Evolutionary conservation across 2,888 invertebrate species (phyloP), one percentile per base, ranked within the genome.

Genomic region (Trichogramma dendrolimi): DNA sequence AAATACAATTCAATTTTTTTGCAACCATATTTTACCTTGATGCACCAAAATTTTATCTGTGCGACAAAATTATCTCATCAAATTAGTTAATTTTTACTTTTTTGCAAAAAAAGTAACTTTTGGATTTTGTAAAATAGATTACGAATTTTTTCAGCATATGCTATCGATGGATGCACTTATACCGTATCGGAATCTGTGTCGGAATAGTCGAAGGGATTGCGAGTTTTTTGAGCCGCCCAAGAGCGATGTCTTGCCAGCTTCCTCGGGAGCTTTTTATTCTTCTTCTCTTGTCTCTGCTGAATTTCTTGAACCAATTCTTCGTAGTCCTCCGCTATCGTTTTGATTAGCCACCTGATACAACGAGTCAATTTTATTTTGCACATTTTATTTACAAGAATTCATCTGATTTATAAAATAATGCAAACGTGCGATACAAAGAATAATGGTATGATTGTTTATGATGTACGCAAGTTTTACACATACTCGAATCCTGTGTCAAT

Each of bases 401-500:
- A 11, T 43, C 10, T 47, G 47, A 27, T 42, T 5, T 56, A 57
- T 3, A 11, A 42, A 58, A n/a, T 27, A 49, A 60, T 46, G 1
- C 38, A 46, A 38, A 6, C 43, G 38, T 11, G 11, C 43, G 7
- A 43, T 44, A 39, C 49, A 4, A 44, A n/a, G 43, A 55, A 47
- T 44, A 48, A 61, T 48, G 14, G 48, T 47, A 14, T 6, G 63
- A 55, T 60, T 44, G n/a, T 40, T 55, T 55, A 8, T 27, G 27
- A 27, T 27, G 27, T 27, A 27, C 27, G 27, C 27, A 27, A 27
- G 27, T 27, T 4, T 44, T 39, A 14, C 44, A 64, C 69, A 70
- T 68, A 78, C 79, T 71, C 73, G 40, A 78, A 79, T 59, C 79
- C 79, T 60, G 75, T 49, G 46, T 63, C 72, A 4, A 69, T 70